Evolutionary conservation across 2,888 invertebrate genomes (phyloP).

Genomic region (Orthonychiurus folsomi): DNA sequence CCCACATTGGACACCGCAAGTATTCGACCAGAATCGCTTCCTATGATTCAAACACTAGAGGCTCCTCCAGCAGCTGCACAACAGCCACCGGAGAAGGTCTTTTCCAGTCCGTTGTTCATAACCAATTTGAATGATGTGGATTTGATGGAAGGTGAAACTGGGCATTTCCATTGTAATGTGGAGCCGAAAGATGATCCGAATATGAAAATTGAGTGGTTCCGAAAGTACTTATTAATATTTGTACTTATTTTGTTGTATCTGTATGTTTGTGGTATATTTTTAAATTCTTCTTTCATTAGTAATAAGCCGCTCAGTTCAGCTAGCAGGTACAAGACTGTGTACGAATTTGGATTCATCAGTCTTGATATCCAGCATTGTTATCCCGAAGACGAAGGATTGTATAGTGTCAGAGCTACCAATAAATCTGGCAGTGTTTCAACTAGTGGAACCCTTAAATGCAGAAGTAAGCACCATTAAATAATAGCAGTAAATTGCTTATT

Average conservation of each 20-base stretch:
- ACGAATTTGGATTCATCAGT: conserved; percentile 93
- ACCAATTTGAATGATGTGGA: conserved; percentile 84
- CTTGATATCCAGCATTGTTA: conserved; percentile 80
- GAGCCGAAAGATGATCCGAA: conserved; percentile 75
- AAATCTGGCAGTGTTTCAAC: conserved; percentile 81
- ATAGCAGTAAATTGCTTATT: no score
- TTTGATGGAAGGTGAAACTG: conserved; percentile 67
- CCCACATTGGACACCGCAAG: not conserved
- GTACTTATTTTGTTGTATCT: no score
- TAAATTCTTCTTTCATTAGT: no score
- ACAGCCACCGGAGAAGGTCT: conserved; percentile 64
- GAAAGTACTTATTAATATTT: no score
- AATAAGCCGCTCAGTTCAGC: conserved; percentile 48
- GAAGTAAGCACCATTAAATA: conserved; percentile 13
- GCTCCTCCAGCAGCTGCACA: conserved; percentile 60
- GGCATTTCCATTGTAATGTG: conserved; percentile 46
- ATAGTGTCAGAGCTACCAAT: conserved; percentile 82
- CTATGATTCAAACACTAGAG: conserved; percentile 76
- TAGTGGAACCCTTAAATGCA: conserved; percentile 74
- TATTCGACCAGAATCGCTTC: conserved; percentile 78
- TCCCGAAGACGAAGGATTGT: conserved; percentile 85
- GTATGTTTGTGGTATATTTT: no score
- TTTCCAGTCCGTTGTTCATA: conserved; percentile 85
- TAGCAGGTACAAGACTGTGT: conserved; percentile 85
- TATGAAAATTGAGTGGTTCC: conserved; percentile 65